Percentiles rank a stretch among this genome's conserved stretches.
These are phyloP conservation scores for Carpatolechia fugitivella DNA, from an alignment of 2,888 invertebrate genomes.

Conservation along the genomic window DNA sequence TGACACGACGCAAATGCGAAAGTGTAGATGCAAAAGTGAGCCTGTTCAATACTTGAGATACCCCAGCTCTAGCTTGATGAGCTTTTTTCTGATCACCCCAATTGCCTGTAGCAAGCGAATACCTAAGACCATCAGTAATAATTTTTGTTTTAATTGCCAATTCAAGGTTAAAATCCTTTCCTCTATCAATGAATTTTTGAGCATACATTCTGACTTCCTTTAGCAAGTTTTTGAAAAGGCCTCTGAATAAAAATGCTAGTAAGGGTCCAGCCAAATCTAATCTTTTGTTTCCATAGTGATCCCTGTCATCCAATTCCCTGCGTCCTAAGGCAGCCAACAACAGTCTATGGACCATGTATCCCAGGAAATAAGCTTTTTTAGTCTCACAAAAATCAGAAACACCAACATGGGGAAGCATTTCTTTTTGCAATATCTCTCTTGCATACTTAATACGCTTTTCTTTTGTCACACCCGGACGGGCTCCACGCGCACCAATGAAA, in stretches of 20 bases:
- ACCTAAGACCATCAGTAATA: constrained; percentile 98
- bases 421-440: constrained; percentile 98
- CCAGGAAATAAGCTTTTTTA: constrained; percentile 98
- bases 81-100: constrained; percentile 99
- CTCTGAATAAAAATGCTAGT: constrained; percentile 97
- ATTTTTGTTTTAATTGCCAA: constrained; percentile 97
- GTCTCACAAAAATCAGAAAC: constrained; percentile 99
- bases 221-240: constrained; percentile 95
- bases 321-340: constrained; percentile 95
- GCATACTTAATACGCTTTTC: constrained; percentile 99
- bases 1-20: constrained; percentile 98
- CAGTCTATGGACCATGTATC: constrained; percentile 99
- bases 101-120: constrained; percentile 99
- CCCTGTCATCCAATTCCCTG: constrained; percentile 98
- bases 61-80: constrained; percentile 98
- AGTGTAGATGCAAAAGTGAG: constrained; percentile 99
- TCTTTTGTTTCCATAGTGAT: constrained; percentile 99
- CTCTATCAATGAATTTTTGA: constrained; percentile 98
- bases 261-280: constrained; percentile 98
- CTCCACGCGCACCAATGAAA: constrained; percentile 98
- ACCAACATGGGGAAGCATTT: constrained; percentile 99
- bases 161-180: constrained; percentile 99
- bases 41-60: constrained; percentile 98
- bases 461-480: constrained; percentile 98
- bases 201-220: constrained; percentile 99